Evolutionary conservation across 2,888 invertebrate genomes (phyloP).

Genomic region (Phytoseiulus persimilis): DNA sequence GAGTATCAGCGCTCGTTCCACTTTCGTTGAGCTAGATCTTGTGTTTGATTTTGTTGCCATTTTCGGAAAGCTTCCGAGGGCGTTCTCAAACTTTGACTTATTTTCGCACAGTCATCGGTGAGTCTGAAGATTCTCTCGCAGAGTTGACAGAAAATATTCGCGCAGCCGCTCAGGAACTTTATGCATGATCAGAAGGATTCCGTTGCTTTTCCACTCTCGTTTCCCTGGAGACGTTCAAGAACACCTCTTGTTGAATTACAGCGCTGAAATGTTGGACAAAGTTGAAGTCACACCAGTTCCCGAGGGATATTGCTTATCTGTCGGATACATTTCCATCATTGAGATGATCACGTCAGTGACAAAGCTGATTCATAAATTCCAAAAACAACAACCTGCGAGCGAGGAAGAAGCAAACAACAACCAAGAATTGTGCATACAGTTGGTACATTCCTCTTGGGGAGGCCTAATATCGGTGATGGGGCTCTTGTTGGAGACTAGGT

Average conservation of each 20-base stretch:
- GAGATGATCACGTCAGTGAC: slow-evolving; percentile 81
- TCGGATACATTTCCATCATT: slow-evolving; percentile 84
- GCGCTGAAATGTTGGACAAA: slow-evolving; percentile 87
- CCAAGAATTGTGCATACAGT: slow-evolving; percentile 56
- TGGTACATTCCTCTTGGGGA: slow-evolving; percentile 90
- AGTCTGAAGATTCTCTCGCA: background rate
- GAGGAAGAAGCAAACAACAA: slow-evolving; percentile 29
- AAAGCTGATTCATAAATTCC: slow-evolving; percentile 60
- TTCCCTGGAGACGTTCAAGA: background rate
- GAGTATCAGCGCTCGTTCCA: slow-evolving; percentile 53
- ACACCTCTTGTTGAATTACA: slow-evolving; percentile 41
- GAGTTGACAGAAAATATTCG: background rate
- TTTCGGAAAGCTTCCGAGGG: no score
- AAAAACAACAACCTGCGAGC: slow-evolving; percentile 29
- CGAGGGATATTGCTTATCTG: slow-evolving; percentile 94
- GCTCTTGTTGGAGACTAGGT: slow-evolving; percentile 81
- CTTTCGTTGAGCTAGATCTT: background rate
- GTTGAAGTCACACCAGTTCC: slow-evolving; percentile 83
- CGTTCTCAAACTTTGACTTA: slow-evolving; percentile 40
- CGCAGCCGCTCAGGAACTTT: background rate
- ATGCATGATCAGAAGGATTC: no score
- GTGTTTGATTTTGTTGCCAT: no score
- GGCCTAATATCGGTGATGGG: slow-evolving; percentile 82
- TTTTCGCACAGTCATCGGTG: slow-evolving; percentile 40
- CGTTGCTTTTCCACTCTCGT: no score